Base-by-base conservation (phyloP, 2,888 invertebrate species). In the Dromius quadrimaculatus region DNA sequence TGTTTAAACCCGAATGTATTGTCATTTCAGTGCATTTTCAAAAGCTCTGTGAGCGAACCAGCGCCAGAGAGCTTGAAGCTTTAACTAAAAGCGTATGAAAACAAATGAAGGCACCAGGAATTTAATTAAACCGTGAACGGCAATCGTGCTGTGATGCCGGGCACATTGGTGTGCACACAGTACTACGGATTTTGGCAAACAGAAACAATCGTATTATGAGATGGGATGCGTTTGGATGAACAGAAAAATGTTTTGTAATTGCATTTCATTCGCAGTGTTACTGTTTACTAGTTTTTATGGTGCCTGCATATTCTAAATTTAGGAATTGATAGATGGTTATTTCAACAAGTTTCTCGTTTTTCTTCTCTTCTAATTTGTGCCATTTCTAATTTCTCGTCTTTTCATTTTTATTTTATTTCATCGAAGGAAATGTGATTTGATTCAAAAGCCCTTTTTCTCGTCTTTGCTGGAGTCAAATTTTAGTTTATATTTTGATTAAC, bases 11-110 rank as follows among this genome's bases (percentile, higher is more conserved):
- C 50, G 50, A 13, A 23, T 15, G 50, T 54, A 54, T 54, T 54
- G 50, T 54, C 50, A 54, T 54, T 54, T 54, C 23, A 41, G 15
- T 38, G 66, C 57, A 57, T 50, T 66, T 66, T 66, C 50, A 50
- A 41, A 50, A 34, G 66, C 38, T 32, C 19, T 54, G 50, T 54
- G 50, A n/a, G n/a, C n/a, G n/a, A n/a, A n/a, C n/a, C n/a, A n/a
- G n/a, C n/a, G n/a, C n/a, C 32, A 5, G 22, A 20, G 9, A 23
- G 64, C 47, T 22, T 9, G n/a, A 28, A 54, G 66, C 38, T 54
- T 66, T 66, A 68, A 68, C 68, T 59, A 68, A 68, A 68, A 68
- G 68, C 68, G 68, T 68, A 68, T 68, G 59, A 68, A 68, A 68
- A 68, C 68, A 68, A 68, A 68, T 68, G 68, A 59, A 68, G 68